phyloP scores from a whole-genome alignment of 1,140 invertebrate species.

The Psilanteris sp. region DNA sequence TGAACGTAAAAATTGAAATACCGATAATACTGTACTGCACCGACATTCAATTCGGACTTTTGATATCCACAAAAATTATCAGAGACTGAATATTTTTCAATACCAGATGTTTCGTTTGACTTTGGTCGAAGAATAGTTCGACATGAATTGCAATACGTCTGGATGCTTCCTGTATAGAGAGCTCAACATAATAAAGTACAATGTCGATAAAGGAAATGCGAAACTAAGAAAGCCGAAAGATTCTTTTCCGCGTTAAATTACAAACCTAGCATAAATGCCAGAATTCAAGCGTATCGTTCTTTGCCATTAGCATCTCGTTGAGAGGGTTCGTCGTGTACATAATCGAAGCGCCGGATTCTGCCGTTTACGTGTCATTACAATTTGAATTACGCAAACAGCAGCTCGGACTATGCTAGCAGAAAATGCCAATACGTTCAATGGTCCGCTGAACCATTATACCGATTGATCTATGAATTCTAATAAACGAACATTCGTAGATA shows the following conservation, averaged over 20 bases:
- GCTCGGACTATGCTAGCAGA: constrained; percentile 66
- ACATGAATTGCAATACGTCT: constrained; percentile 47
- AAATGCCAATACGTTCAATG: constrained; percentile 73
- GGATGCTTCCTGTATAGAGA: constrained; percentile 36
- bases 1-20: neutral
- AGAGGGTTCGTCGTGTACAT: constrained; percentile 62
- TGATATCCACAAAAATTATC: constrained; percentile 34
- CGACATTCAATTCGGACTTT: constrained; percentile 22
- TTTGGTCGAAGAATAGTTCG: constrained; percentile 29
- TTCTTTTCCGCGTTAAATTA: constrained; percentile 61
- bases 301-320: constrained; percentile 72
- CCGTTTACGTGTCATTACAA: constrained; percentile 68
- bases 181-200: constrained; percentile 51
- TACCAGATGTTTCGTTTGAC: constrained; percentile 38
- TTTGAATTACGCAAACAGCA: constrained; percentile 71
- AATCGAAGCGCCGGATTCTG: constrained; percentile 68
- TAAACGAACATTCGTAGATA: constrained; percentile 10
- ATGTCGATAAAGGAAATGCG: constrained; percentile 57
- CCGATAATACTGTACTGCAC: neutral
- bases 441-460: constrained; percentile 69
- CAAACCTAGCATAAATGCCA: constrained; percentile 61
- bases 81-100: constrained; percentile 31
- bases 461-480: constrained; percentile 70
- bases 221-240: constrained; percentile 56
- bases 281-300: constrained; percentile 67